Percentiles rank a stretch among this genome's conserved stretches.
These are phyloP conservation scores for Alentia gelatinosa DNA, from an alignment of 2,888 invertebrate species.

Conservation along the genomic window DNA sequence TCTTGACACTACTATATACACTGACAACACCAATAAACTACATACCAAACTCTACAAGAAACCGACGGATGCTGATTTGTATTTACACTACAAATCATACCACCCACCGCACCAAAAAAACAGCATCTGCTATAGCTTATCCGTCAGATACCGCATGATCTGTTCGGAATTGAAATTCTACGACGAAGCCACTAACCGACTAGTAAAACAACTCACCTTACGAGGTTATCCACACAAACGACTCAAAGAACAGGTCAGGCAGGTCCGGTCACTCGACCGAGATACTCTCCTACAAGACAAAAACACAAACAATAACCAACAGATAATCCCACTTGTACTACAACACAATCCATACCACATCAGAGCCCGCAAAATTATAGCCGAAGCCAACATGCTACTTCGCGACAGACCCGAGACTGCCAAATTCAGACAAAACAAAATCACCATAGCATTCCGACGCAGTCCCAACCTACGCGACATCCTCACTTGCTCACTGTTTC, in stretches of 20 bases:
- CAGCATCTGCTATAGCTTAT: neutral
- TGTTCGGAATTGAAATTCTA: neutral
- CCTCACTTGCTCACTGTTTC: too few species aligned
- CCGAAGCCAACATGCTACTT: too few species aligned
- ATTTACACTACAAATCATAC: constrained; percentile 23
- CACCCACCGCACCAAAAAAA: neutral
- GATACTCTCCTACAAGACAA: too few species aligned
- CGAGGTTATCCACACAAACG: neutral
- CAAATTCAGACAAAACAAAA: too few species aligned
- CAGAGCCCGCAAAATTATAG: too few species aligned
- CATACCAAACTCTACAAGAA: constrained; percentile 11
- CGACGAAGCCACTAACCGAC: neutral
- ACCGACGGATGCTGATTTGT: neutral
- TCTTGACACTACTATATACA: constrained; percentile 33
- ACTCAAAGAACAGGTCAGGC: neutral
- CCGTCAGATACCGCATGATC: neutral
- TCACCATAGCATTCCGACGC: too few species aligned
- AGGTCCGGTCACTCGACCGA: neutral
- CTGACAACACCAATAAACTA: neutral
- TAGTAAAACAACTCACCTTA: neutral
- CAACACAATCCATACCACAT: too few species aligned
- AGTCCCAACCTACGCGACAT: too few species aligned
- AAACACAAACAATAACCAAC: too few species aligned
- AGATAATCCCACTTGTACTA: too few species aligned
- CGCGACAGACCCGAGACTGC: too few species aligned